Base-by-base conservation (phyloP, 2,888 invertebrate species). In the Chymomyza amoena region DNA sequence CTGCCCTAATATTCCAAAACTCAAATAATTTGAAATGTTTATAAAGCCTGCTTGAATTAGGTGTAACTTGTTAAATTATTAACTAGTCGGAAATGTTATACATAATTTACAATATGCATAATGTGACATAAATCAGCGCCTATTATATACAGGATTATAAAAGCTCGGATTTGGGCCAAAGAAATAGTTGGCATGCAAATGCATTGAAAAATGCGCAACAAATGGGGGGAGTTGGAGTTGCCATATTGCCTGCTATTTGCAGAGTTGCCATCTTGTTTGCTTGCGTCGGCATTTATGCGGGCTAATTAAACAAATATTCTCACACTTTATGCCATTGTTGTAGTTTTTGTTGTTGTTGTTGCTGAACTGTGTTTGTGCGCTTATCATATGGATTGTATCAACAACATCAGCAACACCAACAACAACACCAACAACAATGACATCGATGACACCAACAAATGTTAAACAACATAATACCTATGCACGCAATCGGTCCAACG, bases 281-380 rank as follows among this genome's bases (percentile, higher is more conserved):
- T 15, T 18, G 57, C 75, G 78, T 75, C 79, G 79, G 65, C 84
- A 84, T 87, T 84, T 84, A 84, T 87, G 78, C 76, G 81, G 73
- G 84, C 84, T 84, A 87, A 84, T 84, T 84, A 84, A 87, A 87
- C 87, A 84, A 84, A 84, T 76, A 84, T 78, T 75, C 67, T 57
- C 25, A 57, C 25, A 57, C 39, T 13, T 13, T 13, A 13, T 10
- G n/a, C n/a, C n/a, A n/a, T 45, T 25, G 25, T 25, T 25, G 25
- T 25, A 25, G 25, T 45, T 45, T 13, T 45, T 45, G 39, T 45
- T 45, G 39, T 45, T 45, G 39, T 39, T 39, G 10, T 45, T 45
- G 39, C 2, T 36, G 36, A 36, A 36, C 36, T 61, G 65, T 67
- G 68, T 65, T 59, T 70, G 64, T 73, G 76, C 74, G 3, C 25